Base-by-base conservation (phyloP, 2,797 vertebrate genomes). In the Enteromius viviparus region DNA sequence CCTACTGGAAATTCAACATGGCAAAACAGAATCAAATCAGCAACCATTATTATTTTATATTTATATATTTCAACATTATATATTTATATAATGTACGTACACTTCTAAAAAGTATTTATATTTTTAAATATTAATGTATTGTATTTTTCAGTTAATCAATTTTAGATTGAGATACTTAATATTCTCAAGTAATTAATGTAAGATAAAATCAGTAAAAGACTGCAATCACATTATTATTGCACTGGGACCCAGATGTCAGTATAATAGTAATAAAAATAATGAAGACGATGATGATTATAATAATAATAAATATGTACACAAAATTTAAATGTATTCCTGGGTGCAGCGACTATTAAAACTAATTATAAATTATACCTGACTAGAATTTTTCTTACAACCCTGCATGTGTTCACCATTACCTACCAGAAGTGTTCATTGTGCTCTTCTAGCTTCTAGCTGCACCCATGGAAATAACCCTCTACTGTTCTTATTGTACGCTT, bases 391-490 rank as follows among this genome's bases (percentile, higher is more conserved):
- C 26, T 9, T 34, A 15, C 11, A 23, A 55, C 6, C 17, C 15
- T 45, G 9, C 10, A 53, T 66, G 14, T 42, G 45, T 76, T 82
- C 47, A 55, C 32, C 3, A 29, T 72, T 17, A n/a, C 49, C 76
- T 8, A 42, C 32, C 23, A 42, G 47, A 75, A 37, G 40, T 2
- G 4, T 15, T 53, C 47, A 66, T 9, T 42, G 47, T 66, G 71
- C 10, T 37, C 23, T 68, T 42, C 60, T 2, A 62, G 29, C n/a
- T 40, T 60, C 65, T 26, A 70, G 71, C 75, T 49, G 49, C 53
- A 32, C n/a, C 17, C 80, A 55, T 64, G 76, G 37, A 78, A 78
- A 65, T 40, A 75, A 65, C 47, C 66, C 51, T 68, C 49, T 74
- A 69, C 55, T 70, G 23, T 55, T 47, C 78, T 62, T 69, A 69